Conservation (phyloP, 2,113 vertebrate species). For the Galeopterus variegatus region DNA sequence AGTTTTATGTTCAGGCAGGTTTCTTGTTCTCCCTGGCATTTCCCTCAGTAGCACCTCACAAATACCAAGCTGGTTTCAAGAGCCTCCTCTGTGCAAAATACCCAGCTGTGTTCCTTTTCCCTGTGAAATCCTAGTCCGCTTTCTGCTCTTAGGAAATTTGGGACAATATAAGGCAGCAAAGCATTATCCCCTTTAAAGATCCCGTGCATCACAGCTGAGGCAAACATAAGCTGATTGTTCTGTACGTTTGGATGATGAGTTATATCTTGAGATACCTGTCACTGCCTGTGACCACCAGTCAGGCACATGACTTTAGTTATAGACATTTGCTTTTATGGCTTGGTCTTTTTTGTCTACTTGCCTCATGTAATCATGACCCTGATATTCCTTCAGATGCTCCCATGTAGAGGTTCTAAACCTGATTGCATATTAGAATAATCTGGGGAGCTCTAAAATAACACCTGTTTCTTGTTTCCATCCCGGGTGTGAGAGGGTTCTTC, state of each 20-base stretch:
- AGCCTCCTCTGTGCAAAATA: neutral
- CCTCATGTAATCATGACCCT: neutral
- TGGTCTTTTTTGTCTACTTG: neutral
- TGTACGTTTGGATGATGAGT: neutral
- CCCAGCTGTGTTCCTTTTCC: neutral
- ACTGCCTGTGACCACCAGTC: neutral
- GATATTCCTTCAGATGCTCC: neutral
- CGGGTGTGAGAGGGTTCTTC: neutral
- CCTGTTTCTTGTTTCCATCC: neutral
- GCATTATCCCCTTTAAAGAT: neutral
- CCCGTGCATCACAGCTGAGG: neutral
- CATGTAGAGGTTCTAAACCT: neutral
- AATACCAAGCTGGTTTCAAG: neutral
- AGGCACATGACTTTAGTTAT: neutral
- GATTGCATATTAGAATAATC: neutral
- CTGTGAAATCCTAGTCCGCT: neutral
- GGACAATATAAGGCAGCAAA: neutral
- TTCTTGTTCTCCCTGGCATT: rapidly evolving
- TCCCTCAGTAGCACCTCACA: neutral
- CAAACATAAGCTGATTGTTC: neutral
- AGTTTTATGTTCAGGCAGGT: neutral
- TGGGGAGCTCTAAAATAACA: neutral
- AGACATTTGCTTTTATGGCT: neutral
- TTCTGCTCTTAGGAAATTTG: neutral
- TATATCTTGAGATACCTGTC: neutral